Conservation (phyloP, 2,797 vertebrate species). For the Lithobates sylvaticus region DNA sequence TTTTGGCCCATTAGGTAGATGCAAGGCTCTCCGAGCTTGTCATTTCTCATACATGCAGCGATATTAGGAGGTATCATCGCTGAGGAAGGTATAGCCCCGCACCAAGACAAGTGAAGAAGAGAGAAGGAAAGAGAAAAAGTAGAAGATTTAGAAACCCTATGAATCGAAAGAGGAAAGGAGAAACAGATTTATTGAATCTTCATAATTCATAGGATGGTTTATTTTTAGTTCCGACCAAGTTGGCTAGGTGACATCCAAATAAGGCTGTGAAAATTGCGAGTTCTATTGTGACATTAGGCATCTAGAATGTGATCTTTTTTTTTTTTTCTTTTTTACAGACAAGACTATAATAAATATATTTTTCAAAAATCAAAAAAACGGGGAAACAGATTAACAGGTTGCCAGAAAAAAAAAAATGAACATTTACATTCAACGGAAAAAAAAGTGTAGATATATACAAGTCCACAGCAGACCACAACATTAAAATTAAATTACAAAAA, state of each 20-base stretch:
- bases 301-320: constrained; percentile 73
- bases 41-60: constrained; percentile 98
- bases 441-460: constrained; percentile 69
- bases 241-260: constrained; percentile 92
- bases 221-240: constrained; percentile 85
- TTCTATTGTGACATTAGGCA: constrained; percentile 81
- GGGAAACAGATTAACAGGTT: constrained; percentile 79
- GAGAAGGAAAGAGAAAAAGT: constrained; percentile 88
- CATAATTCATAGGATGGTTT: constrained; percentile 84
- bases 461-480: constrained; percentile 81
- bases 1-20: constrained; percentile 99
- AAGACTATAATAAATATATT: constrained; percentile 78
- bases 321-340: constrained; percentile 70
- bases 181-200: constrained; percentile 72
- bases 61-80: constrained; percentile 98
- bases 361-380: constrained; percentile 46
- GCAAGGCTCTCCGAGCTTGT: constrained; percentile 98
- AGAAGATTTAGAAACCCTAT: constrained; percentile 92
- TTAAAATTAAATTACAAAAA: constrained; percentile 88
- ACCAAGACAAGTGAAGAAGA: constrained; percentile 82
- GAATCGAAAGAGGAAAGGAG: constrained; percentile 80
- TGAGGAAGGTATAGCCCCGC: constrained; percentile 93
- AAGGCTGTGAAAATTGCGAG: constrained; percentile 90
- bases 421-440: constrained; percentile 86
- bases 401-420: constrained; percentile 74